Evolutionary conservation across 2,113 vertebrate genomes (phyloP).

Genomic region (Panthera uncia): DNA sequence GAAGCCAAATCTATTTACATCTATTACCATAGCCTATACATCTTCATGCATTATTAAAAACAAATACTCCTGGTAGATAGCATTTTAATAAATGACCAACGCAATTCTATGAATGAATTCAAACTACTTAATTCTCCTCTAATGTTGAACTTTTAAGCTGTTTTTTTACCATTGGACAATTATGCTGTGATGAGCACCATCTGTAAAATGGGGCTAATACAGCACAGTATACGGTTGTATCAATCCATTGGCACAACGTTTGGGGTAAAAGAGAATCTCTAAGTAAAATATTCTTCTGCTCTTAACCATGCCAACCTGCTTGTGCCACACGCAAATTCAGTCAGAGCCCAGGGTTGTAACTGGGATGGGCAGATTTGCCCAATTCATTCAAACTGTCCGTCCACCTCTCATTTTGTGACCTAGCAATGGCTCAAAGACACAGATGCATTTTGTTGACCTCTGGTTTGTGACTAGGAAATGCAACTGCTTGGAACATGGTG

Average conservation of each 20-base stretch:
- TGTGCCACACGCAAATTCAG: not conserved
- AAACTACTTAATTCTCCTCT: not conserved
- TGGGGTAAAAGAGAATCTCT: not conserved
- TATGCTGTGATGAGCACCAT: not conserved
- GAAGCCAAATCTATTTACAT: not conserved
- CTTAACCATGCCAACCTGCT: not conserved
- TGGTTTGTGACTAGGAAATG: not conserved
- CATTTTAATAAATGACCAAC: not conserved
- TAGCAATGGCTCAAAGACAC: not conserved
- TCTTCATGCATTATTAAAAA: not conserved
- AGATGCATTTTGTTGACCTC: fast-evolving
- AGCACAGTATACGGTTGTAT: fast-evolving
- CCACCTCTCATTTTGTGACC: not conserved
- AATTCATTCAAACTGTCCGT: too few species aligned
- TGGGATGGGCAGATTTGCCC: not conserved
- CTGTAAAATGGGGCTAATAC: not conserved
- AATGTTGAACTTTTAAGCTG: not conserved
- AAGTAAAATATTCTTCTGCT: not conserved
- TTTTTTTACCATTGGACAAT: not conserved
- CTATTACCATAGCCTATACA: not conserved
- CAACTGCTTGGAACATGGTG: not conserved
- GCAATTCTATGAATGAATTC: not conserved
- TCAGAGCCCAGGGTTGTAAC: not conserved
- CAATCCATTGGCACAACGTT: not conserved
- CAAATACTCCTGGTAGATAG: not conserved